Percentiles rank a stretch among this genome's conserved stretches.
phyloP scores from a whole-genome alignment of 2,113 vertebrate genomes.

The Lagopus muta region DNA sequence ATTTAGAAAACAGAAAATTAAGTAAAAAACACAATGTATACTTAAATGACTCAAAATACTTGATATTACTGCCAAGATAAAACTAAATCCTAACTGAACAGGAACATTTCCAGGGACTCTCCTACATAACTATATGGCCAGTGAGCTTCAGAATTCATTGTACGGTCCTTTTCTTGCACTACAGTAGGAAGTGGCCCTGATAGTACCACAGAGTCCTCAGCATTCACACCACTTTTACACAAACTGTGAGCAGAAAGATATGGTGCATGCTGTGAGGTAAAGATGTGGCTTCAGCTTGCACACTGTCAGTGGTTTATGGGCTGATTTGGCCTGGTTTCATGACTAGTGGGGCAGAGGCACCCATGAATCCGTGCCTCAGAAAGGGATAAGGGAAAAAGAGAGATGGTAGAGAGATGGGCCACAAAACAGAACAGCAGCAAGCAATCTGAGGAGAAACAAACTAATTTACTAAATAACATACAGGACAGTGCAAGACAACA shows the following conservation, averaged over 20 bases:
- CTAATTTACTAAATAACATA: too few relatives aligned
- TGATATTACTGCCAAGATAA: neutral
- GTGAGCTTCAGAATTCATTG: neutral
- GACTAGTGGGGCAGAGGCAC: too few relatives aligned
- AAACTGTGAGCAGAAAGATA: neutral
- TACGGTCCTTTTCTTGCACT: neutral
- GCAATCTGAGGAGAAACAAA: too few relatives aligned
- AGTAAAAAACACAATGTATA: neutral
- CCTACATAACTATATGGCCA: accelerated
- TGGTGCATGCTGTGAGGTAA: neutral
- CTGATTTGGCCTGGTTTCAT: too few relatives aligned
- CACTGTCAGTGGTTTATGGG: too few relatives aligned
- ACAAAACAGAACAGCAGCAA: too few relatives aligned
- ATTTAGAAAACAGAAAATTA: neutral
- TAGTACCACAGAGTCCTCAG: accelerated
- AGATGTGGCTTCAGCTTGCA: neutral
- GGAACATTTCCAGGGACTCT: neutral
- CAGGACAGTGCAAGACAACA: too few relatives aligned
- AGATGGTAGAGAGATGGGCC: too few relatives aligned
- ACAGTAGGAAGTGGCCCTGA: accelerated
- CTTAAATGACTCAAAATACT: neutral
- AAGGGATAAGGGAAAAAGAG: too few relatives aligned
- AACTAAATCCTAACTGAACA: neutral
- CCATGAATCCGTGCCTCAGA: too few relatives aligned
- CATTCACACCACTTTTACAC: neutral